A percentile compares a stretch with the other conserved stretches of the same genome.
These are phyloP conservation scores for Pogonophryne albipinna DNA, from an alignment of 2,797 vertebrate species.

Conservation along the genomic window DNA sequence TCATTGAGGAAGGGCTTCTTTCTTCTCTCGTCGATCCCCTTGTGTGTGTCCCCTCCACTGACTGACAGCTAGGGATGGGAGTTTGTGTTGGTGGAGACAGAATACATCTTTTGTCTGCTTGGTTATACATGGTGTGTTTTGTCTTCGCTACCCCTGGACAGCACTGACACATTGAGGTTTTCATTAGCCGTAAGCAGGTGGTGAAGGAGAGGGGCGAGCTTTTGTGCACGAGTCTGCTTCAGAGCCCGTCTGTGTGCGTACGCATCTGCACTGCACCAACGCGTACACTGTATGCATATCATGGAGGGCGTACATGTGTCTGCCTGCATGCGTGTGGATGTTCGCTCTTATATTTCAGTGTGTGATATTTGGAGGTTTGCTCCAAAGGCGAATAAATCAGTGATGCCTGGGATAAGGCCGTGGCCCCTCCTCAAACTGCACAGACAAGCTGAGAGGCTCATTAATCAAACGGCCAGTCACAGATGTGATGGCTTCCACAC, in stretches of 20 bases:
- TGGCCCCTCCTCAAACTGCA: conserved; percentile 92
- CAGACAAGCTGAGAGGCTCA: conserved; percentile 95
- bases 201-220: conserved; percentile 67
- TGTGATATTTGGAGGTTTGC: conserved; percentile 87
- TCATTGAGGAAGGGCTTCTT: conserved; percentile 88
- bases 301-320: conserved; percentile 72
- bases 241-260: conserved; percentile 41
- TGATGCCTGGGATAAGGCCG: conserved; percentile 94
- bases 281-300: conserved; percentile 66
- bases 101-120: conserved; percentile 93
- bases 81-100: conserved; percentile 89
- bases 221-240: conserved; percentile 47
- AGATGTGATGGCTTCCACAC: conserved; percentile 97
- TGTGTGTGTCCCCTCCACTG: conserved; percentile 78
- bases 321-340: conserved; percentile 82
- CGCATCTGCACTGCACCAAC: conserved; percentile 61
- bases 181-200: conserved; percentile 93
- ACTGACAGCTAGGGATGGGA: conserved; percentile 93
- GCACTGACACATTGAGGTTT: conserved; percentile 93
- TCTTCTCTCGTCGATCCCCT: conserved; percentile 79
- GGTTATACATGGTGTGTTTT: conserved; percentile 91
- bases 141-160: conserved; percentile 83
- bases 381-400: conserved; percentile 91
- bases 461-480: conserved; percentile 97
- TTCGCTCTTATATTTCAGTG: conserved; percentile 85